Conservation (phyloP, 64 coral and sea anemone species). For the Anthopleura sola region DNA sequence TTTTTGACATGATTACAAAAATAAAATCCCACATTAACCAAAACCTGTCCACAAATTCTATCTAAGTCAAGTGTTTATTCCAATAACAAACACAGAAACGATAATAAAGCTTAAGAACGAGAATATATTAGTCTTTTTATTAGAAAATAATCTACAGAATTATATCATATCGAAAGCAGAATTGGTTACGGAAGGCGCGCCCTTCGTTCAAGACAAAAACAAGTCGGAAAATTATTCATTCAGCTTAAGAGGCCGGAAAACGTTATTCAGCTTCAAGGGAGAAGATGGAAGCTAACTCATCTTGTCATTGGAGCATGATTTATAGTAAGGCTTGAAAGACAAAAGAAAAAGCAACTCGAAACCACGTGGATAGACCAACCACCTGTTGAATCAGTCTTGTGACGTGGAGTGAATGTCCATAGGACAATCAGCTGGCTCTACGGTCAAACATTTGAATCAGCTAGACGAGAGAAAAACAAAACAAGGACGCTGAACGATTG, state of each 20-base stretch:
- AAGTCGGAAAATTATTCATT: background rate
- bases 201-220: background rate
- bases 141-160: background rate
- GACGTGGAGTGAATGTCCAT: slow-evolving; percentile 61
- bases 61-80: background rate
- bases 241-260: background rate
- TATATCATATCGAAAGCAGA: background rate
- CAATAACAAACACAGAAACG: background rate
- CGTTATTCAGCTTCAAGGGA: background rate
- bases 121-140: background rate
- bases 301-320: background rate
- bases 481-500: slow-evolving; percentile 40
- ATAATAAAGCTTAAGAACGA: background rate
- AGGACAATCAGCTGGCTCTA: background rate
- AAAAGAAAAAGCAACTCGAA: slow-evolving; percentile 29
- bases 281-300: background rate
- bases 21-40: background rate
- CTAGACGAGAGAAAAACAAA: slow-evolving; percentile 46
- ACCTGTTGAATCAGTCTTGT: slow-evolving; percentile 64
- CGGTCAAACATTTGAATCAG: slow-evolving; percentile 44
- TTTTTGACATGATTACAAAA: background rate
- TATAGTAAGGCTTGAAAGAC: slow-evolving; percentile 16
- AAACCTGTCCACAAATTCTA: background rate
- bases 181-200: background rate
- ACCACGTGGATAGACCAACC: slow-evolving; percentile 69